These are phyloP conservation scores for Alsophila aescularia DNA, from an alignment of 2,888 invertebrate species.

Conservation along the genomic window DNA sequence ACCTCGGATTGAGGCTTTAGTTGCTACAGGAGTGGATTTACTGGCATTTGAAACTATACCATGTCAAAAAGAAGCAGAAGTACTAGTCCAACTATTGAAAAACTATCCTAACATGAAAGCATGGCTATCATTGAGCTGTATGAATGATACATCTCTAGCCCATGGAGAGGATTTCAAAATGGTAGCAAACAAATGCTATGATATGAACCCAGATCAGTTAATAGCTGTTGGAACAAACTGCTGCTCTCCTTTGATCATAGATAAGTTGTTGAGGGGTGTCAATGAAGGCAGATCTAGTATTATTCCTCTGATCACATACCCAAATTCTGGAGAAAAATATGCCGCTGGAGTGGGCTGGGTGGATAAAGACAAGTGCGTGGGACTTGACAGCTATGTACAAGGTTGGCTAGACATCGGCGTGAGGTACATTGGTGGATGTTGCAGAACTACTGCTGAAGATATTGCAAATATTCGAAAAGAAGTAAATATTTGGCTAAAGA, in stretches of 20 bases:
- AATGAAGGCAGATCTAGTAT: constrained; percentile 53
- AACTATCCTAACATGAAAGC: constrained; percentile 90
- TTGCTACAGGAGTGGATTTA: constrained; percentile 92
- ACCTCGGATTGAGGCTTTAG: constrained; percentile 89
- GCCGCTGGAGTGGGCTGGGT: constrained; percentile 86
- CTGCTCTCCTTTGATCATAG: constrained; percentile 77
- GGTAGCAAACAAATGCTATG: constrained; percentile 87
- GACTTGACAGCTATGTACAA: constrained; percentile 87
- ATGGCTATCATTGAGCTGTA: constrained; percentile 96
- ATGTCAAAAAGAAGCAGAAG: constrained; percentile 91
- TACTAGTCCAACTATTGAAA: constrained; percentile 89
- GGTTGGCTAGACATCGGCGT: constrained; percentile 93
- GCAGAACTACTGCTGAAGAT: constrained; percentile 91
- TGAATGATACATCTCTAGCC: constrained; percentile 83
- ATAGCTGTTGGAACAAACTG: constrained; percentile 96
- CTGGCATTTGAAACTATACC: constrained; percentile 97
- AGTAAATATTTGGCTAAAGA: constrained; percentile 52
- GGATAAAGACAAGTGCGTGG: constrained; percentile 85
- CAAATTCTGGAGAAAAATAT: constrained; percentile 95
- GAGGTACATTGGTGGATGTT: constrained; percentile 95
- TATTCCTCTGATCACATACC: constrained; percentile 93
- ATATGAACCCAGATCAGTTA: constrained; percentile 85
- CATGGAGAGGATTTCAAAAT: constrained; percentile 91
- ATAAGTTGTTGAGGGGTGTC: constrained; percentile 59
- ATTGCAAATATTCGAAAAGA: constrained; percentile 85